Base-by-base conservation (phyloP, 2,888 invertebrate genomes). In the Erebia ligea region DNA sequence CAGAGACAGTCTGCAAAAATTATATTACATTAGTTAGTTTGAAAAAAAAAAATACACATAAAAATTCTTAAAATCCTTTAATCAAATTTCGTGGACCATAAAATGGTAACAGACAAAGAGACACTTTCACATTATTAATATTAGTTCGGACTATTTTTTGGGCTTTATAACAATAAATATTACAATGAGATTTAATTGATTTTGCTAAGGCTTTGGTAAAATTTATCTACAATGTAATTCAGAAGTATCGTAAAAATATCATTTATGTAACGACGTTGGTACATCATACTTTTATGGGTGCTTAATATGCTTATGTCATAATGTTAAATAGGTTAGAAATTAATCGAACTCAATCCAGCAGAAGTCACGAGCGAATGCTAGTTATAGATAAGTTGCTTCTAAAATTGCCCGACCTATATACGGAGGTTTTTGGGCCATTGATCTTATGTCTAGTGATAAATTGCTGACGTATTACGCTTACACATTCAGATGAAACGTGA, bases 381-480 rank as follows among this genome's bases (percentile, higher is more conserved):
- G 58, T 68, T 54, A 57, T 45, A 66, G 65, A 69, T 76, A 70
- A 71, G 71, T 74, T 69, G 61, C 71, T 71, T 71, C 70, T 73
- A 69, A 76, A 76, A 68, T 67, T 56, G 69, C 69, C 66, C 68
- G 70, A 72, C 76, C 76, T 72, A 71, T 63, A 72, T 71, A 72
- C 67, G 67, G 67, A 70, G 64, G 69, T 69, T 73, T 70, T 72
- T 75, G 72, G 73, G 72, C 72, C 75, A 76, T 75, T 73, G 75
- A 76, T 75, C 76, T 74, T 70, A 70, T 52, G 64, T 68, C 72
- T 70, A 52, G 76, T 76, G 75, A 77, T 77, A 75, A 73, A 75
- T 77, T 72, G 72, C 76, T 72, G 71, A 70, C 71, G 74, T 69
- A 73, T 70, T 63, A 73, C 71, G 65, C 71, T 75, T 75, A 75